Evolutionary conservation across 2,888 invertebrate species (phyloP).

Genomic region (Phytoseiulus persimilis): DNA sequence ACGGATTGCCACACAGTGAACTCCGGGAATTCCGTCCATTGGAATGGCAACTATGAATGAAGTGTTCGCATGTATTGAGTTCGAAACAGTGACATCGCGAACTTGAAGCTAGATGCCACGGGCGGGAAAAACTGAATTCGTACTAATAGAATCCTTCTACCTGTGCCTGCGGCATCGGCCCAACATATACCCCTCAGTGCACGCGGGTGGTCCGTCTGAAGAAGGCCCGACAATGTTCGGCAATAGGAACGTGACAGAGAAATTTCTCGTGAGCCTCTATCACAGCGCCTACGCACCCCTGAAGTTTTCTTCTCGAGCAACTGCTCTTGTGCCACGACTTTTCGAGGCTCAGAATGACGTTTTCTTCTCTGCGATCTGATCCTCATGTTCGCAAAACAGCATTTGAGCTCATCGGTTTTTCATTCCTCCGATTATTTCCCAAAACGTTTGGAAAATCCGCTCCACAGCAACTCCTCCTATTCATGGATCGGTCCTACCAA

Average conservation of each 20-base stretch:
- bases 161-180: background rate
- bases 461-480: too few relatives aligned
- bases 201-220: background rate
- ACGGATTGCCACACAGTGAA: background rate
- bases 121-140: background rate
- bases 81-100: background rate
- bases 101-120: background rate
- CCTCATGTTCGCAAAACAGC: background rate
- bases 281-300: background rate
- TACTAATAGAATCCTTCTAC: background rate
- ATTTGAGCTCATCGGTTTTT: too few relatives aligned
- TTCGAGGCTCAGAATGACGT: background rate
- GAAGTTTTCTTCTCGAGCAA: background rate
- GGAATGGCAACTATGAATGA: too few relatives aligned
- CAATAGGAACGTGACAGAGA: background rate
- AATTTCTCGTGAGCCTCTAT: background rate
- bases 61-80: background rate
- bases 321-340: background rate
- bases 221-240: background rate
- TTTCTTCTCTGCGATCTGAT: background rate
- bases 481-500: too few relatives aligned
- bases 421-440: too few relatives aligned
- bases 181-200: background rate
- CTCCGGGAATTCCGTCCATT: too few relatives aligned
- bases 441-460: too few relatives aligned